A percentile compares a stretch with the other conserved stretches of the same genome.
Evolutionary conservation across 1,140 invertebrate genomes (phyloP).

Genomic region (Megalopta genalis): DNA sequence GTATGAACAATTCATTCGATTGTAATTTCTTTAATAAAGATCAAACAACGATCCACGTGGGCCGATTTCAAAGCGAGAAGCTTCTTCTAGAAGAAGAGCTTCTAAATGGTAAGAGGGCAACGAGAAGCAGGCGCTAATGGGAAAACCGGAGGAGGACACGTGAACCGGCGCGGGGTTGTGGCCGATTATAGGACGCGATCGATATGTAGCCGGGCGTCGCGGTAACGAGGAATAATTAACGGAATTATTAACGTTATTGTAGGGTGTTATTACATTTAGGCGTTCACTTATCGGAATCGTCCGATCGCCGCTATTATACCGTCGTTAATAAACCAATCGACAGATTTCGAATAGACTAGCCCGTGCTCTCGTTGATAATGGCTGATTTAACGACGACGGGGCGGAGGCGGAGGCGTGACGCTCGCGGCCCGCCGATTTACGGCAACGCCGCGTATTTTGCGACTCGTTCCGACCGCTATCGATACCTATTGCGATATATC

Average conservation of each 20-base stretch:
- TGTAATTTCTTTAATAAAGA: too few relatives aligned
- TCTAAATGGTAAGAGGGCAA: too few relatives aligned
- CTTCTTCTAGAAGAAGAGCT: too few relatives aligned
- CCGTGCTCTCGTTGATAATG: neutral
- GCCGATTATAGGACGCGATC: slow-evolving; percentile 26
- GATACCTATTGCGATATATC: neutral
- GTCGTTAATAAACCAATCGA: slow-evolving; percentile 12
- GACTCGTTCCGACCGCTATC: neutral
- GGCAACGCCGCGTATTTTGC: neutral
- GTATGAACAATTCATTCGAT: too few relatives aligned
- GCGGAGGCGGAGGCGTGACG: too few relatives aligned
- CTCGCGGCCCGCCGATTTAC: neutral
- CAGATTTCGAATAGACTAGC: slow-evolving; percentile 5
- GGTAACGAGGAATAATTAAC: slow-evolving; percentile 27
- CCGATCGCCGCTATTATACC: slow-evolving; percentile 15
- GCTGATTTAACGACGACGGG: neutral
- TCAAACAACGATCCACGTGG: too few relatives aligned
- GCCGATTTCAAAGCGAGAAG: too few relatives aligned
- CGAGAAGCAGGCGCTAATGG: too few relatives aligned
- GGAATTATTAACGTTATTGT: slow-evolving; percentile 33
- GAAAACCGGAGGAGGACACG: too few relatives aligned
- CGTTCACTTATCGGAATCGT: slow-evolving; percentile 35
- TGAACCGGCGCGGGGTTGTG: too few relatives aligned
- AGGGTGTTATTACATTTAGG: slow-evolving; percentile 27
- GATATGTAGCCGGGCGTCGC: neutral